phyloP scores from a whole-genome alignment of 2,888 invertebrate genomes.

The Caenorhabditis becei region DNA sequence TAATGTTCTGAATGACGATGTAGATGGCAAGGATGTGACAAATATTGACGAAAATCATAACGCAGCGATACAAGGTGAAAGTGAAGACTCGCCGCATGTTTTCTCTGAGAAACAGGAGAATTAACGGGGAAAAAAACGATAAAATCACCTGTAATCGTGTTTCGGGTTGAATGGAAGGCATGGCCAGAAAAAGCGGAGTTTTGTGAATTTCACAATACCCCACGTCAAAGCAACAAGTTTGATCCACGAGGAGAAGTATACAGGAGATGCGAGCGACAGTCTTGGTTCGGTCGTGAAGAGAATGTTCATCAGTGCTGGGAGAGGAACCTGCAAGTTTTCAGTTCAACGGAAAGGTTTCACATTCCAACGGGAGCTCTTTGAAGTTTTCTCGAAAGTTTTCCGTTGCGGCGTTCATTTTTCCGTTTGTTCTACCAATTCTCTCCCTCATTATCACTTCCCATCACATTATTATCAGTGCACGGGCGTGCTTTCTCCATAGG shows the following conservation, averaged over 20 bases:
- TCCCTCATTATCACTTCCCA: no score
- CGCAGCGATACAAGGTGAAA: constrained; percentile 77
- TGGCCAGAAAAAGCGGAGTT: constrained; percentile 81
- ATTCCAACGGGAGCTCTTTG: no score
- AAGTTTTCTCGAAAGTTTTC: no score
- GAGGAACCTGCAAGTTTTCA: constrained; percentile 75
- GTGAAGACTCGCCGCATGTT: constrained; percentile 80
- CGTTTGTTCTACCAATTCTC: no score
- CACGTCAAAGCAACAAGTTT: constrained; percentile 80
- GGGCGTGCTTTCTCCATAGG: no score
- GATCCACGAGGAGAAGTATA: constrained; percentile 79
- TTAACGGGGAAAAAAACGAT: constrained; percentile 33
- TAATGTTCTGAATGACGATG: constrained; percentile 72
- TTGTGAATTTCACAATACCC: constrained; percentile 81
- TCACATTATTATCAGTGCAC: constrained; percentile 1
- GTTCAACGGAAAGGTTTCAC: no score
- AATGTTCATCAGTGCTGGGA: constrained; percentile 78
- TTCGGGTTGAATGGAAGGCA: constrained; percentile 80
- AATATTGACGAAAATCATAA: constrained; percentile 81
- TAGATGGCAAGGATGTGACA: constrained; percentile 76
- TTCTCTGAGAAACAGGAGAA: constrained; percentile 73
- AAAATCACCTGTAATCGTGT: constrained; percentile 72
- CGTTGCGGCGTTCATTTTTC: no score
- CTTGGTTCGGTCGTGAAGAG: constrained; percentile 81
- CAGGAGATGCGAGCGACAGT: constrained; percentile 77